Conservation (phyloP, 2,113 vertebrate genomes). For the Daphoenositta chrysoptera region DNA sequence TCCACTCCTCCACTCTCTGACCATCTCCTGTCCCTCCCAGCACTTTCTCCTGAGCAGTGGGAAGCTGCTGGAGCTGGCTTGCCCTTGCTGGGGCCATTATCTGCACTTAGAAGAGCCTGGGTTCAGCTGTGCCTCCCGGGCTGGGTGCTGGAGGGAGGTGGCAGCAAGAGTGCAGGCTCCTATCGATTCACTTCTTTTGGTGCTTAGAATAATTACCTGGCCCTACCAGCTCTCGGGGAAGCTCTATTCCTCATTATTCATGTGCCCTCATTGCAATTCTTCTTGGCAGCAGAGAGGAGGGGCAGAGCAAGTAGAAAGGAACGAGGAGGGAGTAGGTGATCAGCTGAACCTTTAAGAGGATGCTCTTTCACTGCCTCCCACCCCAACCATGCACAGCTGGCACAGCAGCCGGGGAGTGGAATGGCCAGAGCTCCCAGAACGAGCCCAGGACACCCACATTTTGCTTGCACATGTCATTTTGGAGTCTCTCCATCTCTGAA, state of each 20-base stretch:
- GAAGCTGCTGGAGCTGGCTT: not conserved
- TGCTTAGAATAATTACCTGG: not conserved
- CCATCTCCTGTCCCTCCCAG: not conserved
- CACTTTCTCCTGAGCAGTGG: rapidly evolving
- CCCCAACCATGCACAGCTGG: not conserved
- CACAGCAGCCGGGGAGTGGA: rapidly evolving
- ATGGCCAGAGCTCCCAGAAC: not conserved
- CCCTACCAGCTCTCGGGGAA: not conserved
- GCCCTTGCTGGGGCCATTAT: not conserved
- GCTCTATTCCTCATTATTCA: not conserved
- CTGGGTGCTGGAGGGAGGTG: not conserved
- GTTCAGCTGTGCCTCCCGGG: not conserved
- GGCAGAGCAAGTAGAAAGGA: not conserved
- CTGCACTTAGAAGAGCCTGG: not conserved
- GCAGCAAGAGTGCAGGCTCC: not conserved
- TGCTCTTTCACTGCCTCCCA: not conserved
- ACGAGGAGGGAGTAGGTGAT: not conserved
- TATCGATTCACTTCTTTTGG: not conserved
- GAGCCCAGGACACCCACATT: not conserved
- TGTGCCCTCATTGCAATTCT: not conserved
- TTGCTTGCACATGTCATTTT: not conserved
- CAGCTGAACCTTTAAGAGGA: not conserved
- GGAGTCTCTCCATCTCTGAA: conserved; percentile 10
- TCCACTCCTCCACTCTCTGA: not conserved
- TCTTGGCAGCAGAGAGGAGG: not conserved